Evolutionary conservation across 2,113 vertebrate species (phyloP).

Genomic region (Penelope pileata): DNA sequence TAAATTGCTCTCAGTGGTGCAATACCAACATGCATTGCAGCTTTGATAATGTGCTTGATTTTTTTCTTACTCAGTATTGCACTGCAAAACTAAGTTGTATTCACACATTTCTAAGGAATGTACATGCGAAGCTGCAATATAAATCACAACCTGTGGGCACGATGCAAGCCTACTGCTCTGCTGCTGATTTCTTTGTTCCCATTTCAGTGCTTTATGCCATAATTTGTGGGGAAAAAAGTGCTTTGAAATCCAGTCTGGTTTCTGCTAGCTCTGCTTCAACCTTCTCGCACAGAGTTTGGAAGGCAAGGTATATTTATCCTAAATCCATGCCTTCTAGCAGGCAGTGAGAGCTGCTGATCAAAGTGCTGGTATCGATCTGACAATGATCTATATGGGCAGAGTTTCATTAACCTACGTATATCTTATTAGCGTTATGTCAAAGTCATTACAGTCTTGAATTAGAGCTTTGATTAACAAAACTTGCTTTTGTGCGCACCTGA

Average conservation of each 20-base stretch:
- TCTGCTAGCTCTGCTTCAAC: not conserved
- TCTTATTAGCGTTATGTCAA: not conserved
- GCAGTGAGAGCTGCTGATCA: not conserved
- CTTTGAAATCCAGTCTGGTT: not conserved
- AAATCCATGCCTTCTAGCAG: not conserved
- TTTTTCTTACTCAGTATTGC: not conserved
- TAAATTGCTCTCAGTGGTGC: not conserved
- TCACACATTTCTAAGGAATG: not conserved
- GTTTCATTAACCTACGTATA: not conserved
- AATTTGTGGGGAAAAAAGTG: not conserved
- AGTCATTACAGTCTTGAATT: not conserved
- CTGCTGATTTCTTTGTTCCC: not conserved
- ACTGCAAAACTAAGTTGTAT: not conserved
- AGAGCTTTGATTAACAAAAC: not conserved
- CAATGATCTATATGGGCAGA: not conserved
- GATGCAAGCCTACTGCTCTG: not conserved
- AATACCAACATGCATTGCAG: not conserved
- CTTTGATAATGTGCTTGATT: not conserved
- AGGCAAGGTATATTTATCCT: not conserved
- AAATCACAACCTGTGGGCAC: slow-evolving; percentile 6
- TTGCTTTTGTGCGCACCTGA: not conserved
- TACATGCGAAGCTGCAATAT: not conserved
- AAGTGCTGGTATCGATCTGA: not conserved
- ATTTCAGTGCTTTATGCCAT: not conserved
- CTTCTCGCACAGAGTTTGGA: rapidly evolving